These are phyloP conservation scores for Drosophila arawakana DNA, from an alignment of 1,140 invertebrate genomes.

Conservation along the genomic window DNA sequence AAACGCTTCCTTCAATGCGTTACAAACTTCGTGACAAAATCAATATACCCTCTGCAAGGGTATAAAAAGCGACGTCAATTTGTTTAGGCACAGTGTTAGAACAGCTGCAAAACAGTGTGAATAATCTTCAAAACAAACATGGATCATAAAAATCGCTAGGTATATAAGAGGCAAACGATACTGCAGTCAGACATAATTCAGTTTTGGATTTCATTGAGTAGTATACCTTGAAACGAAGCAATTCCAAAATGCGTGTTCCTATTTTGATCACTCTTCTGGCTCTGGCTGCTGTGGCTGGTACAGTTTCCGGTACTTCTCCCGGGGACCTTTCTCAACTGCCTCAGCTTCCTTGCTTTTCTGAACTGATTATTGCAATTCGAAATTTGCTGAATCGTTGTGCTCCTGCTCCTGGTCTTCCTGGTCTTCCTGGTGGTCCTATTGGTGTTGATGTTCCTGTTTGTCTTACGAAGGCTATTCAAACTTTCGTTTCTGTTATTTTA, in stretches of 20 bases:
- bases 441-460: too few species aligned
- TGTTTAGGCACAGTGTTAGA: neutral
- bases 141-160: neutral
- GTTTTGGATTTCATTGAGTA: constrained; percentile 14
- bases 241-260: constrained; percentile 3
- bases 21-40: too few species aligned
- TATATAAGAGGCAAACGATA: neutral
- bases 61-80: constrained; percentile 7
- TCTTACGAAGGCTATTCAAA: too few species aligned
- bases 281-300: neutral
- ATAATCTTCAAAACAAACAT: neutral
- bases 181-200: constrained; percentile 5
- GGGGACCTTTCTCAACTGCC: too few species aligned
- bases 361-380: too few species aligned
- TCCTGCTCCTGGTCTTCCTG: neutral
- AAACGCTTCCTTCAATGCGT: too few species aligned
- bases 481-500: too few species aligned
- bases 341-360: too few species aligned
- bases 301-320: neutral
- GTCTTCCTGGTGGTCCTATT: neutral
- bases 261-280: constrained; percentile 18
- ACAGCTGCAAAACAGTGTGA: constrained; percentile 13
- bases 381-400: neutral
- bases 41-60: too few species aligned
- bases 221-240: neutral